These are phyloP conservation scores for Naja naja DNA, from an alignment of 2,113 vertebrate genomes.

Conservation along the genomic window DNA sequence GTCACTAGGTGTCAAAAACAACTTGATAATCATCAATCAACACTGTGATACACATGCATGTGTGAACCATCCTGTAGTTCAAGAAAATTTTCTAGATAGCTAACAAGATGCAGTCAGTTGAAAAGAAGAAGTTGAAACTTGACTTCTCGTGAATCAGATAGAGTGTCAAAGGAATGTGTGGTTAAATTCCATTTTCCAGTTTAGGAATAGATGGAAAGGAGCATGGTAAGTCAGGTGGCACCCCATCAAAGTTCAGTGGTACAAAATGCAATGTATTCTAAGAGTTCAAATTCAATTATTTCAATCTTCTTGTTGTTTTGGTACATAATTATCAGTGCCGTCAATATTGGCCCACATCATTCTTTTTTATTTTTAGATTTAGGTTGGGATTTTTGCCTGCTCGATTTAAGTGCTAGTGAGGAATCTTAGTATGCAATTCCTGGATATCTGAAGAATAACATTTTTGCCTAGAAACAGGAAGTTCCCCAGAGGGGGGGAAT, in stretches of 20 bases:
- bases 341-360: neutral
- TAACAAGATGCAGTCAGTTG: neutral
- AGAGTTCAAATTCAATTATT: neutral
- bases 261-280: neutral
- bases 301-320: neutral
- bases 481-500: neutral
- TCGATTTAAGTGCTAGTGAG: neutral
- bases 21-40: neutral
- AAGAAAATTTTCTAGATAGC: neutral
- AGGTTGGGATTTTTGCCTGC: neutral
- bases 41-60: neutral
- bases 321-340: neutral
- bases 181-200: neutral
- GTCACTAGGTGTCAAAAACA: neutral
- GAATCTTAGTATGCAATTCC: neutral
- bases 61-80: neutral
- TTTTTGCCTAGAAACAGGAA: neutral
- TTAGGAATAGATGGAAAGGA: neutral
- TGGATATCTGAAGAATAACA: neutral
- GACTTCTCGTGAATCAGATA: neutral
- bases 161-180: neutral
- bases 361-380: neutral
- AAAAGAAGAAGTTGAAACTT: neutral
- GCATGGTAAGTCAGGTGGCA: too few species aligned
- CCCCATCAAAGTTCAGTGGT: neutral